Conservation (phyloP, 2,113 vertebrate species). For the Larimichthys polyactis region DNA sequence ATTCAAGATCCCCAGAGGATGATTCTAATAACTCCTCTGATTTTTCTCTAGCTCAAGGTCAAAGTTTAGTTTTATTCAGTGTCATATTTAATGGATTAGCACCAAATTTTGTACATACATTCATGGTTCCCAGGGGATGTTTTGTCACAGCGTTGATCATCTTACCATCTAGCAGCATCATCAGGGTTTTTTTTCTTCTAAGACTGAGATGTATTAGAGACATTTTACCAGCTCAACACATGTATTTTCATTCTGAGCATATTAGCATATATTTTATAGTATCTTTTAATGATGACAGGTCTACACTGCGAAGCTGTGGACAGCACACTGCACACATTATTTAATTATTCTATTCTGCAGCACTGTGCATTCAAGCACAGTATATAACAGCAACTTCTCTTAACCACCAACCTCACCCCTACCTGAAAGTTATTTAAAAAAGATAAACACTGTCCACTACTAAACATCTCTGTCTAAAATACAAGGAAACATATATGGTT, state of each 20-base stretch:
- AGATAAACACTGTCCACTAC: constrained; percentile 22
- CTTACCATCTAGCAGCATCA: no score
- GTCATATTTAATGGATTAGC: neutral
- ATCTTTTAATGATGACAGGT: neutral
- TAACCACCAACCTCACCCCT: neutral
- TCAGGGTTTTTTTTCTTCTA: no score
- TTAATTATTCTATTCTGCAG: constrained; percentile 10
- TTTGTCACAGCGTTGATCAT: no score
- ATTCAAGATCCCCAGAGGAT: neutral
- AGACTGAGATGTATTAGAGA: no score
- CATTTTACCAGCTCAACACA: neutral
- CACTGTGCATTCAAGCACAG: constrained; percentile 6
- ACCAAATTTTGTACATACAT: no score
- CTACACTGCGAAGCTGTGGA: neutral
- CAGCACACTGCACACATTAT: neutral
- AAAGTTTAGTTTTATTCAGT: neutral
- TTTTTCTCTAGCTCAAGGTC: no score
- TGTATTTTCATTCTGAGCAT: neutral
- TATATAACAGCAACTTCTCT: neutral
- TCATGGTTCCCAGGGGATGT: no score
- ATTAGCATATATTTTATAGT: neutral
- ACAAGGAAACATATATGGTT: constrained; percentile 16
- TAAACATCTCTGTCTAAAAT: constrained; percentile 9
- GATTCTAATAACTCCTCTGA: no score
- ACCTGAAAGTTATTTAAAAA: constrained; percentile 25